A percentile compares a stretch with the other conserved stretches of the same genome.
Evolutionary conservation across 2,113 vertebrate genomes (phyloP).

Genomic region (Gambusia affinis): DNA sequence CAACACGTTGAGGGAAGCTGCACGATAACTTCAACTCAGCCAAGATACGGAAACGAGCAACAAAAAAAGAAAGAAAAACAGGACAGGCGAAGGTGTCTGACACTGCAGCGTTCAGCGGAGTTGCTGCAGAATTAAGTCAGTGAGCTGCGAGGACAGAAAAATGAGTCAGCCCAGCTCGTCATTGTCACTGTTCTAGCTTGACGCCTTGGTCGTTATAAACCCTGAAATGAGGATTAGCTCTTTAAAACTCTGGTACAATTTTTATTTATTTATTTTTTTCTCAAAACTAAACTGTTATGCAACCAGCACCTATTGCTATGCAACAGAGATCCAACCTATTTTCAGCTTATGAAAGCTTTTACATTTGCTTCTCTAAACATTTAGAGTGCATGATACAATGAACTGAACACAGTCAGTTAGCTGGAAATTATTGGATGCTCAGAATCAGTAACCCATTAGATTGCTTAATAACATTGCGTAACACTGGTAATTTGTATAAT

Average conservation of each 20-base stretch:
- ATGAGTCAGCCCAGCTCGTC: constrained; percentile 65
- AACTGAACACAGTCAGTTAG: constrained; percentile 2
- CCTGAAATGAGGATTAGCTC: constrained; percentile 45
- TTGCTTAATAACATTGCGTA: background rate
- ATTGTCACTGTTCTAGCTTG: constrained; percentile 51
- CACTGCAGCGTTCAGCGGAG: constrained; percentile 55
- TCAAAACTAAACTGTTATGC: constrained; percentile 61
- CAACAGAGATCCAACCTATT: constrained; percentile 53
- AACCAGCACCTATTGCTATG: constrained; percentile 56
- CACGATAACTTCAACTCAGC: constrained; percentile 53
- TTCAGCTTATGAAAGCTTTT: constrained; percentile 35
- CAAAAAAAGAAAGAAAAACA: constrained; percentile 8
- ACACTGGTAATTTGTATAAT: background rate
- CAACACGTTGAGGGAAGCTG: constrained; percentile 39
- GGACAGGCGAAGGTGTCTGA: constrained; percentile 49
- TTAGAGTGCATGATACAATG: constrained; percentile 1
- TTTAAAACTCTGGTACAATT: constrained; percentile 50
- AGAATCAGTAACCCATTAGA: background rate
- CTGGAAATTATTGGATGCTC: background rate
- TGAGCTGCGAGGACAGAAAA: constrained; percentile 51
- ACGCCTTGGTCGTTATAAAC: constrained; percentile 42
- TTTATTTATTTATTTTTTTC: constrained; percentile 2
- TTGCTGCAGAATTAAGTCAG: constrained; percentile 61
- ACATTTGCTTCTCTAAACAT: constrained; percentile 34
- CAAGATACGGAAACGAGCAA: constrained; percentile 42